Base-by-base conservation (phyloP, 2,888 invertebrate species). In the Drosophila testacea region DNA sequence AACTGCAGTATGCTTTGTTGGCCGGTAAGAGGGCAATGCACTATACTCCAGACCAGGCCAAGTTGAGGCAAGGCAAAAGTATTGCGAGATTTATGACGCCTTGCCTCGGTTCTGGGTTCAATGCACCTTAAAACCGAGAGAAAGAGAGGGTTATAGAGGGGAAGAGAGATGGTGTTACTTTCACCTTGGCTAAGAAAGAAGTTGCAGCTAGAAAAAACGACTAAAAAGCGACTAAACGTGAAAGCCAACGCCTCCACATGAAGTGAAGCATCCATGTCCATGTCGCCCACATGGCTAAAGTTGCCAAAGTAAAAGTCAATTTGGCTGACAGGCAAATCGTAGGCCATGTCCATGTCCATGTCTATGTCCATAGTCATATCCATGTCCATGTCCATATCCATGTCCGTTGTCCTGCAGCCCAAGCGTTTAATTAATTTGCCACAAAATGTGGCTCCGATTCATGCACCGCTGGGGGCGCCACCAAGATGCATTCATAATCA, bases 361-460 rank as follows among this genome's bases (percentile, higher is more conserved):
- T 22, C 3, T 3, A 22, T 22, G 3, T 22, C 22, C 22, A 22
- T 22, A 3, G 1, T 2, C 22, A 22, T 39, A 61, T 68, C 55
- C 48, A 44, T 34, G 32, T 54, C n/a, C 59, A 63, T 57, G 63
- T 41, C 41, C 59, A 16, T 39, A 61, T 68, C 55, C 48, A 44
- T 57, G 64, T 41, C 41, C 59, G 55, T 56, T 74, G 70, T 82
- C 75, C 63, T 56, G 34, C 61, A 50, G 47, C 42, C 52, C 47
- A 63, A 69, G 60, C 79, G 75, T 85, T 85, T 85, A 89, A 89
- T 85, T 85, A 85, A 85, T 85, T 88, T 89, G 77, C 89, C 74
- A 82, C 88, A 87, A 85, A 84, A 83, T 83, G 80, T 80, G 68
- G 76, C 72, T 46, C 62, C 64, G 52, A 73, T 63, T 63, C 65